Conservation (phyloP, 53 echinoderm and acorn worm species). For the Apostichopus leukothele region DNA sequence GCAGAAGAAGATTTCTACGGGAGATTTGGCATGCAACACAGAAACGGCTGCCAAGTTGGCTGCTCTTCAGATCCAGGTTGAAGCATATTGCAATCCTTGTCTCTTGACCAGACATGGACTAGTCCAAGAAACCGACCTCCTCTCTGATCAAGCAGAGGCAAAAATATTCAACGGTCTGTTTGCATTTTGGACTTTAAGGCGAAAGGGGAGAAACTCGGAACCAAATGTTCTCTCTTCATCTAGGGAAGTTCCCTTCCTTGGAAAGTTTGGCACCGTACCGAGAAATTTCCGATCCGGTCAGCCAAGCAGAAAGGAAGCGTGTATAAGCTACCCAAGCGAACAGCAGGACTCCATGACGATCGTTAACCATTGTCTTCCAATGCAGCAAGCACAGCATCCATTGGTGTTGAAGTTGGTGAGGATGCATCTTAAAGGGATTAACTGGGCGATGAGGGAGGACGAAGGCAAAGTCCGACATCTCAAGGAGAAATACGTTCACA, state of each 20-base stretch:
- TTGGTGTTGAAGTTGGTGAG: constrained; percentile 3
- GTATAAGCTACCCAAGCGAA: background rate
- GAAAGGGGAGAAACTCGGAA: constrained; percentile 29
- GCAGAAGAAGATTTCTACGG: constrained; percentile 65
- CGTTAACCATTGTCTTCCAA: constrained; percentile 29
- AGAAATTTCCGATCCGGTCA: background rate
- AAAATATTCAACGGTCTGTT: constrained; percentile 6
- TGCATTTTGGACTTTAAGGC: background rate
- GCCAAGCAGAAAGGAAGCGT: background rate
- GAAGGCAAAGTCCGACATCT: background rate
- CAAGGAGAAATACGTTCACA: constrained; percentile 28
- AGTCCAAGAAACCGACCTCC: constrained; percentile 27
- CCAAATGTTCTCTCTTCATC: background rate
- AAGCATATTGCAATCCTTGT: constrained; percentile 40
- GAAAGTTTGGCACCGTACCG: background rate
- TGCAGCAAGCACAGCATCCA: background rate
- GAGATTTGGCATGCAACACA: constrained; percentile 73
- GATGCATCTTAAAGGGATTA: constrained; percentile 22
- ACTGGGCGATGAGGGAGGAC: constrained; percentile 17
- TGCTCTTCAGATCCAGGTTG: constrained; percentile 70
- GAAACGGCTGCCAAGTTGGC: constrained; percentile 84
- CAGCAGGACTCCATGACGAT: constrained; percentile 2
- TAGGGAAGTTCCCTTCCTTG: background rate
- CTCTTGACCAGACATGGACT: background rate
- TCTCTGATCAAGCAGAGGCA: background rate